Conservation (phyloP, 2,888 invertebrate genomes). For the Tridacna gigas region DNA sequence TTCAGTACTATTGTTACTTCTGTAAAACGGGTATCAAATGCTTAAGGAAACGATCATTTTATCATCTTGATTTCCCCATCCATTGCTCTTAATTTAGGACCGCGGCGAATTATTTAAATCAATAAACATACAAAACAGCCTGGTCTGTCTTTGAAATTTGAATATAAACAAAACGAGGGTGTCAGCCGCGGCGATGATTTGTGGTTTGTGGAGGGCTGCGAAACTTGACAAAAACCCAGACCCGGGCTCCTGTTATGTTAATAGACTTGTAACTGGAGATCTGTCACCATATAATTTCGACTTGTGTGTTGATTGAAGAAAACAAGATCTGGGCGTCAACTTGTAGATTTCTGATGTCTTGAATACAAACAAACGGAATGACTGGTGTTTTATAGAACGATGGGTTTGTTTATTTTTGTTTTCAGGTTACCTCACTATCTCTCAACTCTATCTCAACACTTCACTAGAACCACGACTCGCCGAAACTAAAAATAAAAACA, state of each 20-base stretch:
- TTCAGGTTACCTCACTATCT: too few relatives aligned
- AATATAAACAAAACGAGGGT: slow-evolving; percentile 63
- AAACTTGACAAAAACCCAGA: slow-evolving; percentile 53
- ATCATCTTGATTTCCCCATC: slow-evolving; percentile 65
- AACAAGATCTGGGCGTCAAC: slow-evolving; percentile 39
- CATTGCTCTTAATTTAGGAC: slow-evolving; percentile 57
- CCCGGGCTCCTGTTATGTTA: slow-evolving; percentile 62
- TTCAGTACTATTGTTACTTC: slow-evolving; percentile 49
- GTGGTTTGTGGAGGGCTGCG: slow-evolving; percentile 62
- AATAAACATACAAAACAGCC: slow-evolving; percentile 66
- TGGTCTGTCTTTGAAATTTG: slow-evolving; percentile 63
- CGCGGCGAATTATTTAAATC: slow-evolving; percentile 64
- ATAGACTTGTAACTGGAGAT: slow-evolving; percentile 55
- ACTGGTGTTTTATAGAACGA: too few relatives aligned
- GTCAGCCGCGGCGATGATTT: slow-evolving; percentile 59
- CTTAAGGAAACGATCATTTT: slow-evolving; percentile 63
- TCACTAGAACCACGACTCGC: too few relatives aligned
- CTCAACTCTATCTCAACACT: too few relatives aligned
- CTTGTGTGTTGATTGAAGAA: slow-evolving; percentile 56
- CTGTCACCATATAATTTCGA: slow-evolving; percentile 62
- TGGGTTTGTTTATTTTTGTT: too few relatives aligned
- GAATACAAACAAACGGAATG: background rate
- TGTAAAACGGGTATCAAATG: slow-evolving; percentile 65
- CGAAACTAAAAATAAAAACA: too few relatives aligned
- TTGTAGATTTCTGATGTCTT: slow-evolving; percentile 2